phyloP scores from a whole-genome alignment of 2,113 vertebrate genomes.

The Clarias batrachus region DNA sequence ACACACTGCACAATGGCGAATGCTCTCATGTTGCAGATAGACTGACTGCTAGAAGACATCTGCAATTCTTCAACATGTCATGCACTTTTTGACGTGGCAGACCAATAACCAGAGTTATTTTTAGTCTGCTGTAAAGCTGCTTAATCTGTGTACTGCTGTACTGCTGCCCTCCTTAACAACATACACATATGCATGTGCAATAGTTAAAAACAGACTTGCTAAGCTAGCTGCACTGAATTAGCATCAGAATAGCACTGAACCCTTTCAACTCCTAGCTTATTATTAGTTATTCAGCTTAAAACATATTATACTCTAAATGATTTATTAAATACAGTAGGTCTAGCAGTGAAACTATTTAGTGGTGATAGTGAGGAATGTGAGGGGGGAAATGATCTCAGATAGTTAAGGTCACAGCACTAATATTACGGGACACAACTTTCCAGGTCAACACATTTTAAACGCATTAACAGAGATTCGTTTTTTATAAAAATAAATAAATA shows the following conservation, averaged over 20 bases:
- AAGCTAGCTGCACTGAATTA: background rate
- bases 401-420: background rate
- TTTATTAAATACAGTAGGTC: background rate
- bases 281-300: background rate
- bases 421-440: background rate
- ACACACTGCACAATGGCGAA: background rate
- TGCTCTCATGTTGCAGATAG: background rate
- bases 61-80: background rate
- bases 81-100: background rate
- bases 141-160: background rate
- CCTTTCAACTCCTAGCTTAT: background rate
- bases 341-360: background rate
- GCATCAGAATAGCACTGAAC: background rate
- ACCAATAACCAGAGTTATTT: background rate
- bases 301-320: background rate
- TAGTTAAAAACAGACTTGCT: constrained; percentile 9
- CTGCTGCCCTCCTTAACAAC: constrained; percentile 2
- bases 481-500: too few species aligned
- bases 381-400: background rate
- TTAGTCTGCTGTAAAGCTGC: background rate
- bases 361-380: background rate
- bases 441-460: background rate
- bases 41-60: background rate
- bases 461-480: background rate
- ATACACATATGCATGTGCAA: background rate